Base-by-base conservation (phyloP, 2,888 invertebrate species). In the Sphecodes monilicornis region DNA sequence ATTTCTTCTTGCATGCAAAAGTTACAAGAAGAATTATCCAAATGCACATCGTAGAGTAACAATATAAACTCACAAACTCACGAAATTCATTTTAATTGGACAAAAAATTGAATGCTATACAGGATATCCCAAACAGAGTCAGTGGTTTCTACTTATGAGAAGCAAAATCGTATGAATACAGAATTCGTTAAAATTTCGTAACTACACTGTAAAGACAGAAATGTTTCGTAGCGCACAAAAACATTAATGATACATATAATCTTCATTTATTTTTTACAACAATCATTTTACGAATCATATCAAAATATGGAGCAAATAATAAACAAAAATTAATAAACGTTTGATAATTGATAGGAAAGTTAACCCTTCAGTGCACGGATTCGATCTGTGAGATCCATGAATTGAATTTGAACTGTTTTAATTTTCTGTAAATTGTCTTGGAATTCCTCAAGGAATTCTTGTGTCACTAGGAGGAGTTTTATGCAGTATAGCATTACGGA, bases 1-100 rank as follows among this genome's bases (percentile, higher is more conserved):
- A 18, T 74, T 50, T n/a, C 68, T 32, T 60, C 60, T 50, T 41
- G 39, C 82, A 70, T 82, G 73, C 73, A 74, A 29, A 46, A 16
- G 1, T 78, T 36, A 73, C 16, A 50, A 32, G 18, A 46, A n/a
- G 66, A n/a, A 22, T 18, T 66, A 3, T 22, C 10, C 32, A 13
- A 64, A 16, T 32, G 22, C 18, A 22, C 32, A 22, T 22, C 22
- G 22, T 22, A 50, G 46, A 22, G 22, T 6, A 46, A 46, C 46
- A 18, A 22, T 46, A 6, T 32, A 8, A 8, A n/a, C n/a, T n/a
- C n/a, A n/a, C n/a, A 8, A 64, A 32, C 18, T 29, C 1, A 16
- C 29, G 13, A 13, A 64, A 18, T 2, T 66, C 22, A 32, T 18
- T 36, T 66, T 10, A 29, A 22, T 66, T 66, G 0, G 22, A 66